phyloP scores from a whole-genome alignment of 1,140 invertebrate species.

The Sinonovacula constricta region DNA sequence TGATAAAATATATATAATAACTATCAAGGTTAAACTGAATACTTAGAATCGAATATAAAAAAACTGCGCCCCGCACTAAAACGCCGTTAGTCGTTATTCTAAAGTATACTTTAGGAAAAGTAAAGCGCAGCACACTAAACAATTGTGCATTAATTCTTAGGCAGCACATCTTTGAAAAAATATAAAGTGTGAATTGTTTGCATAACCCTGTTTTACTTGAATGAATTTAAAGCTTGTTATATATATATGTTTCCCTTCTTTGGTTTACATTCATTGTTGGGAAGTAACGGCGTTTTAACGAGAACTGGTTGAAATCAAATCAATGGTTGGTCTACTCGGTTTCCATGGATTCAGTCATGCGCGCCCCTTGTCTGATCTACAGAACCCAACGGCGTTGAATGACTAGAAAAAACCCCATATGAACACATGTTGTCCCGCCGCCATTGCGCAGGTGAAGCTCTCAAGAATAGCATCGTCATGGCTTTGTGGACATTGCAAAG shows the following conservation, averaged over 20 bases:
- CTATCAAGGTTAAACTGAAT: constrained; percentile 25
- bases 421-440: background rate
- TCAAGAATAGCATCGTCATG: constrained; percentile 8
- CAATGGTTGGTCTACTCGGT: constrained; percentile 17
- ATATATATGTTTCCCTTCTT: background rate
- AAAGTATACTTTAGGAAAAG: constrained; percentile 19
- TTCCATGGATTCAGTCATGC: constrained; percentile 18
- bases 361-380: constrained; percentile 4
- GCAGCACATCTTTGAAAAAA: constrained; percentile 4
- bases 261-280: constrained; percentile 23
- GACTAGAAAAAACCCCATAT: constrained; percentile 26
- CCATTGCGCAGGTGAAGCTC: constrained; percentile 6
- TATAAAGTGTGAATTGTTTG: constrained; percentile 13
- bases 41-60: constrained; percentile 1
- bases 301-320: constrained; percentile 12
- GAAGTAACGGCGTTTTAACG: constrained; percentile 10
- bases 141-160: background rate
- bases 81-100: constrained; percentile 19
- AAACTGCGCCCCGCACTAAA: background rate
- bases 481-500: constrained; percentile 1
- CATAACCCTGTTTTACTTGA: background rate
- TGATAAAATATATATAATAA: background rate
- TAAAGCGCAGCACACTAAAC: constrained; percentile 13
- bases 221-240: background rate
- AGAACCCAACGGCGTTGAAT: constrained; percentile 6